Conservation (phyloP, 1,140 invertebrate genomes). For the Ips typographus region DNA sequence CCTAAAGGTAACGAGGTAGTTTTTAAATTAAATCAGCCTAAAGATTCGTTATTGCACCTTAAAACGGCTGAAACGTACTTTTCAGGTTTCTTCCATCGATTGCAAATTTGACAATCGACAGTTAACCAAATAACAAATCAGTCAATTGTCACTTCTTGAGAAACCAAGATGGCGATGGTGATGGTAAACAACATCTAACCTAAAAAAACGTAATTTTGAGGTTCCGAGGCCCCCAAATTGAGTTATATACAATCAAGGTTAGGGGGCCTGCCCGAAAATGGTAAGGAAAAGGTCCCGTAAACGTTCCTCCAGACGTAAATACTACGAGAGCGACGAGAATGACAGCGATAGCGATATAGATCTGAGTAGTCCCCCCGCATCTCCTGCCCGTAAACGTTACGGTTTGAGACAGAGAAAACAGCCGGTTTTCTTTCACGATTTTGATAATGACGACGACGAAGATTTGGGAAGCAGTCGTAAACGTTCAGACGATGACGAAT, state of each 20-base stretch:
- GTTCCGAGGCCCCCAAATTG: slow-evolving; percentile 26
- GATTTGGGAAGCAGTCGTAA: slow-evolving; percentile 16
- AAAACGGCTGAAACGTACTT: too few relatives aligned
- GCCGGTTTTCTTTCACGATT: slow-evolving; percentile 37
- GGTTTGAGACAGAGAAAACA: slow-evolving; percentile 40
- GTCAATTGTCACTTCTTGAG: not conserved
- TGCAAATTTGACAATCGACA: too few relatives aligned
- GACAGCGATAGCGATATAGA: slow-evolving; percentile 40
- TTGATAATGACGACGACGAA: slow-evolving; percentile 42
- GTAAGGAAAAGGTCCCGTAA: slow-evolving; percentile 40
- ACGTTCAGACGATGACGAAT: slow-evolving; percentile 41
- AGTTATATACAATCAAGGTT: not conserved
- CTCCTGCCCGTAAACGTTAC: slow-evolving; percentile 40
- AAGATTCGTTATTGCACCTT: too few relatives aligned
- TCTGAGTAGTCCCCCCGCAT: slow-evolving; percentile 17
- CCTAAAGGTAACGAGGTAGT: too few relatives aligned
- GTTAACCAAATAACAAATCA: too few relatives aligned
- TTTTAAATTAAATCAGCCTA: too few relatives aligned
- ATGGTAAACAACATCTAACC: slow-evolving; percentile 32
- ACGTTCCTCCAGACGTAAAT: slow-evolving; percentile 16
- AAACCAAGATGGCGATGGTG: not conserved
- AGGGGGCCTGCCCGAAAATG: slow-evolving; percentile 33
- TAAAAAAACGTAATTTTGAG: slow-evolving; percentile 1
- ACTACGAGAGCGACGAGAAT: slow-evolving; percentile 41
- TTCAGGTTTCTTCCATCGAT: too few relatives aligned